These are phyloP conservation scores for Oncorhynchus tshawytscha DNA, from an alignment of 2,113 vertebrate species.

Conservation along the genomic window DNA sequence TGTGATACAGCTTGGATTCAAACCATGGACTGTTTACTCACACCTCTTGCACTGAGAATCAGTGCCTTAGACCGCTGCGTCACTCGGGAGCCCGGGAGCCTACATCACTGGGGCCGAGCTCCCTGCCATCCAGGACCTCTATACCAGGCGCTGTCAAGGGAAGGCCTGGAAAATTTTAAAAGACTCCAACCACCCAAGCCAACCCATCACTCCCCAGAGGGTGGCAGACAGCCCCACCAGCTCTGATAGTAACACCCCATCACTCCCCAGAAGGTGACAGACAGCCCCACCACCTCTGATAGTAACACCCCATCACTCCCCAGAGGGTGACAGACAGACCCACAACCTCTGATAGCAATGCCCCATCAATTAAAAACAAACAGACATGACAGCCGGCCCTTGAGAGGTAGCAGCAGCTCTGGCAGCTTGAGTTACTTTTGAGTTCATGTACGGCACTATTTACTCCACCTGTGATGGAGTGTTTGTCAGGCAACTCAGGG, in stretches of 20 bases:
- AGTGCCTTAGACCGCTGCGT: no score
- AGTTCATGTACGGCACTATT: not conserved
- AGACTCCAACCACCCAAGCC: no score
- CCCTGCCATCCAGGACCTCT: no score
- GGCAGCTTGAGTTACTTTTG: slow-evolving; percentile 14
- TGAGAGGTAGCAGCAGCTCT: not conserved
- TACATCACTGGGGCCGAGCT: no score
- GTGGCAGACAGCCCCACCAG: slow-evolving; percentile 47
- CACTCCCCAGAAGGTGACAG: slow-evolving; percentile 47
- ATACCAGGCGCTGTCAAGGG: no score
- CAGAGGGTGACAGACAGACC: slow-evolving; percentile 51
- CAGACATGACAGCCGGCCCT: slow-evolving; percentile 6
- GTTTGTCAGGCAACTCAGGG: slow-evolving; percentile 16
- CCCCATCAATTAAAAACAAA: slow-evolving; percentile 5
- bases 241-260: not conserved
- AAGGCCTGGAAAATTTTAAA: no score
- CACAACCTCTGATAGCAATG: slow-evolving; percentile 6
- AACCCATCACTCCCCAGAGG: slow-evolving; percentile 13
- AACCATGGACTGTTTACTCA: no score
- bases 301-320: not conserved
- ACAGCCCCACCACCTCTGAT: slow-evolving; percentile 25
- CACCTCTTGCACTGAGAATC: no score
- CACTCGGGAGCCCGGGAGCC: no score
- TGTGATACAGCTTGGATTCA: no score
- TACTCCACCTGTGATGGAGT: slow-evolving; percentile 5